phyloP scores from a whole-genome alignment of 2,113 vertebrate species.

The Myrmecobius fasciatus region DNA sequence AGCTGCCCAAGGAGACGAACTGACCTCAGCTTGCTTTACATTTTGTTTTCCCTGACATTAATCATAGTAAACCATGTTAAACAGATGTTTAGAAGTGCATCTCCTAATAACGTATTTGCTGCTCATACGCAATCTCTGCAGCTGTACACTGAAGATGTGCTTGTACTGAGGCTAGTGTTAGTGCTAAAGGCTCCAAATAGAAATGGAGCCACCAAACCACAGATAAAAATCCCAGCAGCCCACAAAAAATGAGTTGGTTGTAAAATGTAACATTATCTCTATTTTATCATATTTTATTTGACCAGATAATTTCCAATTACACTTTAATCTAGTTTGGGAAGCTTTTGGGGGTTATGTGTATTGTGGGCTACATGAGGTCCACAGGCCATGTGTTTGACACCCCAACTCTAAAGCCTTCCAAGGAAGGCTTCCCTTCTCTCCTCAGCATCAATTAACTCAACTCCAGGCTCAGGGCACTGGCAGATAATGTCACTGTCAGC shows the following conservation, averaged over 20 bases:
- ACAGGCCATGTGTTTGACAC: background rate
- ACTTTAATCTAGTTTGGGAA: background rate
- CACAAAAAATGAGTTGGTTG: background rate
- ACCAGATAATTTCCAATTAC: background rate
- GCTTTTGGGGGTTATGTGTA: background rate
- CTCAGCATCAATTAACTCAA: background rate
- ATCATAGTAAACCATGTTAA: constrained; percentile 6
- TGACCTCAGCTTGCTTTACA: background rate
- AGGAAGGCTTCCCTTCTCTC: background rate
- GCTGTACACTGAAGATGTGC: constrained; percentile 22
- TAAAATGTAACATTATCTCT: background rate
- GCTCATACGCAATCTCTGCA: background rate
- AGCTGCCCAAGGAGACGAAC: background rate
- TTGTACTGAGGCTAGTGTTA: background rate
- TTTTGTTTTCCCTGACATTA: constrained; percentile 2
- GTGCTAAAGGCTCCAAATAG: background rate
- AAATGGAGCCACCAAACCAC: background rate
- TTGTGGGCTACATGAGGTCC: background rate
- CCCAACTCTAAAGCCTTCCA: background rate
- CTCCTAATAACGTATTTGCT: background rate
- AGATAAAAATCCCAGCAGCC: background rate
- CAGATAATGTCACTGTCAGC: constrained; percentile 32
- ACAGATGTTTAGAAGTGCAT: background rate
- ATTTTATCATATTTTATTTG: background rate
- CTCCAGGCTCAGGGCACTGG: constrained; percentile 44